Conservation (phyloP, 1,140 invertebrate species). For the Rhizoglyphus robini region DNA sequence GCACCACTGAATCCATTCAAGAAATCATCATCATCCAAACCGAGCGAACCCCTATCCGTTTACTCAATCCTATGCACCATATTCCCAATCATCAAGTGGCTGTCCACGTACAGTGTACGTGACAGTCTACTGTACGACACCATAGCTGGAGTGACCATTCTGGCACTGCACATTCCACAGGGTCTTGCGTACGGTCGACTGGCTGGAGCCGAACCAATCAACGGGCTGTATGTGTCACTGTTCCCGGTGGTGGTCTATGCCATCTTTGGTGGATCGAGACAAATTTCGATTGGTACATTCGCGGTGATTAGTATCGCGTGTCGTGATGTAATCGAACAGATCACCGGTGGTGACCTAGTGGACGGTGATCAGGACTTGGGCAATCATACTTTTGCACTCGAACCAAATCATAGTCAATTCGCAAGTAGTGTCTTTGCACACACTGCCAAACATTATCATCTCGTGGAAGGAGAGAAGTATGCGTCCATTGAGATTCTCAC, state of each 20-base stretch:
- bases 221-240: slow-evolving; percentile 86
- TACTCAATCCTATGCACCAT: neutral
- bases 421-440: too few relatives aligned
- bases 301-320: slow-evolving; percentile 11
- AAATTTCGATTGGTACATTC: slow-evolving; percentile 85
- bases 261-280: slow-evolving; percentile 74
- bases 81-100: slow-evolving; percentile 32
- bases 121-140: slow-evolving; percentile 29
- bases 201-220: slow-evolving; percentile 67
- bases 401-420: too few relatives aligned
- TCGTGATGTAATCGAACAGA: neutral
- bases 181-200: slow-evolving; percentile 83
- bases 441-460: too few relatives aligned
- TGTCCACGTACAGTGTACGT: slow-evolving; percentile 29
- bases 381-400: neutral
- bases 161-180: slow-evolving; percentile 84
- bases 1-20: too few relatives aligned
- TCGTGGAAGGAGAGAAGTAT: too few relatives aligned
- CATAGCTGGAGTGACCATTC: slow-evolving; percentile 58
- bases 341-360: neutral
- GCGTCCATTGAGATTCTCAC: neutral
- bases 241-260: slow-evolving; percentile 80
- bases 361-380: neutral
- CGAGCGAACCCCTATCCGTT: too few relatives aligned
- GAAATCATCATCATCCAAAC: too few relatives aligned